These are phyloP conservation scores for Aptenodytes forsteri DNA, from an alignment of 2,113 vertebrate genomes.

Conservation along the genomic window DNA sequence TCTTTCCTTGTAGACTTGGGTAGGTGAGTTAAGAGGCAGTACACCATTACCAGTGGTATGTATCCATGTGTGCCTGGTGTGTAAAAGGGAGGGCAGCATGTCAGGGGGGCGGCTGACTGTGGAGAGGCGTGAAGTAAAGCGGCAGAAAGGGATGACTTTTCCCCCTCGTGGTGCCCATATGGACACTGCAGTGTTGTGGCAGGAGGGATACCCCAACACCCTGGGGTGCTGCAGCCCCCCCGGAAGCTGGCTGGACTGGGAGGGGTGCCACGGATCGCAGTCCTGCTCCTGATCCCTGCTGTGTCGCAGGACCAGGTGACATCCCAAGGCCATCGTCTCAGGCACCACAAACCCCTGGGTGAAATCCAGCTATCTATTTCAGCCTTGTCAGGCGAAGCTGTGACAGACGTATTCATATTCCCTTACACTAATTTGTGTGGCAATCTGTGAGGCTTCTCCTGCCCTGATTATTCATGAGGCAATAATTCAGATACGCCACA, in stretches of 20 bases:
- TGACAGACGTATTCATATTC: not conserved
- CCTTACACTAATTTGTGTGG: not conserved
- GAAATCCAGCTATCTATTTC: not conserved
- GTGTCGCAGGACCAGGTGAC: fast-evolving
- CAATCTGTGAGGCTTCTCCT: not conserved
- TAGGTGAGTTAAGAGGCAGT: fast-evolving
- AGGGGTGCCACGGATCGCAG: not conserved
- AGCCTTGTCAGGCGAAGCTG: not conserved
- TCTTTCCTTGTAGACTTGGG: not conserved
- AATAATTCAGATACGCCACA: not conserved
- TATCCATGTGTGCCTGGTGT: not conserved
- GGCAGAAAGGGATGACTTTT: not conserved
- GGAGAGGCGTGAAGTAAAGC: not conserved
- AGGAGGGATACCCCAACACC: not conserved
- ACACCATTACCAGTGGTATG: no score
- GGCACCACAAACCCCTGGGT: not conserved
- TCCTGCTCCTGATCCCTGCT: not conserved
- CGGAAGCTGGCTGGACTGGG: not conserved
- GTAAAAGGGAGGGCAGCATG: not conserved
- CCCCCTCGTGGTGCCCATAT: not conserved
- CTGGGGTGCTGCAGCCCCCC: not conserved
- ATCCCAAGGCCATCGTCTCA: fast-evolving
- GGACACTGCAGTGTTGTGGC: not conserved
- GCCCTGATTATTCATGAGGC: constrained; percentile 4
- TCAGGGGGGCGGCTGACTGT: fast-evolving